phyloP scores from a whole-genome alignment of 2,113 vertebrate species.

The Morone saxatilis region DNA sequence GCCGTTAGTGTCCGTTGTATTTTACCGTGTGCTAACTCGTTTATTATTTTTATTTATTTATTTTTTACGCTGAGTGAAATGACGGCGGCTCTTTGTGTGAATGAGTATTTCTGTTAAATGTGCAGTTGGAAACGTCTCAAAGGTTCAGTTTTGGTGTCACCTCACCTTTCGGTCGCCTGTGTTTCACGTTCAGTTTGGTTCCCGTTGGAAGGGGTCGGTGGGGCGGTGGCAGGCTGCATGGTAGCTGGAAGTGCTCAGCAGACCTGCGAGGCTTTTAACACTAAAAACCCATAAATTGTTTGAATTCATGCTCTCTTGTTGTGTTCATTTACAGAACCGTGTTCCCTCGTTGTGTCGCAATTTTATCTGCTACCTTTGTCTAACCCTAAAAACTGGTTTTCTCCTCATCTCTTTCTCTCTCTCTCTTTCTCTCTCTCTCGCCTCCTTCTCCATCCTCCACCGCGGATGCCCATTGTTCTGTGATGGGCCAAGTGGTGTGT shows the following conservation, averaged over 20 bases:
- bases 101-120: background rate
- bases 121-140: background rate
- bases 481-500: conserved; percentile 54
- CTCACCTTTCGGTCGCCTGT: too few relatives aligned
- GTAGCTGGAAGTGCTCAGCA: conserved; percentile 35
- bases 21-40: background rate
- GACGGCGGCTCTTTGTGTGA: background rate
- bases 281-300: background rate
- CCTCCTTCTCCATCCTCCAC: conserved; percentile 68
- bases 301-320: background rate
- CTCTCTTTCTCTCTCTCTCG: conserved; percentile 5
- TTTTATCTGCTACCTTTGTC: conserved; percentile 18
- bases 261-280: conserved; percentile 8
- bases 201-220: conserved; percentile 39
- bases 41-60: background rate
- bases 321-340: too few relatives aligned
- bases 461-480: conserved; percentile 83
- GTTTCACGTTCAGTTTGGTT: conserved; percentile 5
- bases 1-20: background rate
- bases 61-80: too few relatives aligned
- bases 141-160: conserved; percentile 10
- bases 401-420: background rate
- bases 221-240: conserved; percentile 79
- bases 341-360: background rate
- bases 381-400: conserved; percentile 56